These are phyloP conservation scores for Drosophila fungiperda DNA, from an alignment of 2,888 invertebrate genomes.

Conservation along the genomic window DNA sequence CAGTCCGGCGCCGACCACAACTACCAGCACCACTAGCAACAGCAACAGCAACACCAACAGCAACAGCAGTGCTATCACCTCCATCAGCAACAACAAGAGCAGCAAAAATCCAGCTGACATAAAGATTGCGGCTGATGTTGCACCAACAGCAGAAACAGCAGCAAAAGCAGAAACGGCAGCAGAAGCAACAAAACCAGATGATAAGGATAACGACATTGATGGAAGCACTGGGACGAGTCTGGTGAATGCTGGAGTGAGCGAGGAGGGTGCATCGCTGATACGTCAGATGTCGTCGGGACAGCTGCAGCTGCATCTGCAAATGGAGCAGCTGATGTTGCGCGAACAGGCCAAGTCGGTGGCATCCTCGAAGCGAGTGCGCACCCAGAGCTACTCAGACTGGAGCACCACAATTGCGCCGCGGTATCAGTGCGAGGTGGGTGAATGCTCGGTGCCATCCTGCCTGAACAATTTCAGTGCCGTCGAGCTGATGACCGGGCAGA, in stretches of 20 bases:
- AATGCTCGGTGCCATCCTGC: conserved; percentile 94
- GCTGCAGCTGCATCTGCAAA: conserved; percentile 25
- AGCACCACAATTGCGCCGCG: conserved; percentile 88
- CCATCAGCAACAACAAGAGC: conserved; percentile 25
- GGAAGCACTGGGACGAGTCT: conserved; percentile 67
- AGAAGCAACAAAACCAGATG: background rate
- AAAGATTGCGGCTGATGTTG: conserved; percentile 2
- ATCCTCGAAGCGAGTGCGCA: conserved; percentile 80
- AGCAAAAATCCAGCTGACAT: conserved; percentile 9
- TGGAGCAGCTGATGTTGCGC: conserved; percentile 26
- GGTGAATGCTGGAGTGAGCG: conserved; percentile 81
- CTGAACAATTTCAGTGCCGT: conserved; percentile 96
- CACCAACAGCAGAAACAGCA: background rate
- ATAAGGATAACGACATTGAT: background rate
- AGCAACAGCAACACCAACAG: conserved; percentile 13
- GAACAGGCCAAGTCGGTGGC: conserved; percentile 30
- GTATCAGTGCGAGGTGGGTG: conserved; percentile 91
- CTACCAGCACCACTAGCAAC: conserved; percentile 32
- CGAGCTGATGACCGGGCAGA: conserved; percentile 95
- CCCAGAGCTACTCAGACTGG: conserved; percentile 85
- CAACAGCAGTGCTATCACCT: conserved; percentile 28
- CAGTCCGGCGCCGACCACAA: conserved; percentile 82
- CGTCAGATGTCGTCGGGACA: conserved; percentile 70
- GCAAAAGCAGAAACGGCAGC: background rate
- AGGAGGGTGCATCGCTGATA: conserved; percentile 82